A percentile compares a stretch with the other conserved stretches of the same genome.
phyloP scores from a whole-genome alignment of 2,797 vertebrate genomes.

The Cacajao melanocephalus region DNA sequence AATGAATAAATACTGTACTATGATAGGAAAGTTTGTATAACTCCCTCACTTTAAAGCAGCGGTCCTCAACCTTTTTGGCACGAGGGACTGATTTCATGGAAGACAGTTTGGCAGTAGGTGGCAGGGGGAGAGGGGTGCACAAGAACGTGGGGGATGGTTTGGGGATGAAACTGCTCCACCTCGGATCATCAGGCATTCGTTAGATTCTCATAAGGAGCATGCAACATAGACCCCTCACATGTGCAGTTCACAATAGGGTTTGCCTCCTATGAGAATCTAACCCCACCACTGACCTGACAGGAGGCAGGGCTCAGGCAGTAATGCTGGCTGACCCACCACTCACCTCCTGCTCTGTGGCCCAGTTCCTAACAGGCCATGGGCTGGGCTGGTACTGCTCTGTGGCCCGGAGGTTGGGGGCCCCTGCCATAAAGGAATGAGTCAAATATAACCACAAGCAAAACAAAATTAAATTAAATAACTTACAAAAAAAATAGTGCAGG shows the following conservation, averaged over 20 bases:
- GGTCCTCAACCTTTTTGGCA: not conserved
- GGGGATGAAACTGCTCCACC: not conserved
- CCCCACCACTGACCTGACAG: not conserved
- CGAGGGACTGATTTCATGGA: not conserved
- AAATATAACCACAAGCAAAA: not conserved
- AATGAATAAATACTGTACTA: not conserved
- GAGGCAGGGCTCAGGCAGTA: not conserved
- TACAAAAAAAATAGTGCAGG: slow-evolving; percentile 82
- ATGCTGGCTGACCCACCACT: not conserved
- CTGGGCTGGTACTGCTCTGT: not conserved
- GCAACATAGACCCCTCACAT: not conserved
- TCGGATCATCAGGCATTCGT: not conserved
- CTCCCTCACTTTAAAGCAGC: not conserved
- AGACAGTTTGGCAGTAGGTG: not conserved
- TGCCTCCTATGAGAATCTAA: no score
- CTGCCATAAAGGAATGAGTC: not conserved
- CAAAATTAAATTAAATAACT: slow-evolving; percentile 52
- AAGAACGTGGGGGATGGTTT: not conserved
- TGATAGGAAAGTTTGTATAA: not conserved
- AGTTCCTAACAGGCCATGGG: not conserved
- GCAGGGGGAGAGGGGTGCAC: not conserved
- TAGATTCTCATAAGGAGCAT: not conserved
- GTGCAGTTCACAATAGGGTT: not conserved
- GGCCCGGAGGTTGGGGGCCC: accelerated
- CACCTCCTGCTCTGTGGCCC: not conserved